phyloP scores from a whole-genome alignment of 2,888 invertebrate genomes.

The Andricus quercusramuli region DNA sequence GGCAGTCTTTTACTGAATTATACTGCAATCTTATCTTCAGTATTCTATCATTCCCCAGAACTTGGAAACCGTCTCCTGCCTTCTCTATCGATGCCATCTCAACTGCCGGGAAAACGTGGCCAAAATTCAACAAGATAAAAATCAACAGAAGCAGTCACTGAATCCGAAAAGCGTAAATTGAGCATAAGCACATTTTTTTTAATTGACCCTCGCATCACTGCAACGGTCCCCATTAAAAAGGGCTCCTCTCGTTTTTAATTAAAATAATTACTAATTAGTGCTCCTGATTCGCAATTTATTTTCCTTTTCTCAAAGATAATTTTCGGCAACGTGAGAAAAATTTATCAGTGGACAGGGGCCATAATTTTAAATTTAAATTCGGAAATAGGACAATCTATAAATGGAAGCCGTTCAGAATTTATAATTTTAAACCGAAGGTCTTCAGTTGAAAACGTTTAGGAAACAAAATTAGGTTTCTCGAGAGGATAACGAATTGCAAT shows the following conservation, averaged over 20 bases:
- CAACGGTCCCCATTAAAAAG: conserved; percentile 16
- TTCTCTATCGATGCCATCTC: conserved; percentile 27
- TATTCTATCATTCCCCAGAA: conserved; percentile 25
- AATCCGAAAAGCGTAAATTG: conserved; percentile 17
- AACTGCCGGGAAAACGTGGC: conserved; percentile 34
- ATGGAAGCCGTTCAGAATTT: no score
- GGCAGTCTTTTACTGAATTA: conserved; percentile 8
- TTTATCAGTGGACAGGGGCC: not conserved
- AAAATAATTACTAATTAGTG: conserved; percentile 18
- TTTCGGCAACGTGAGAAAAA: not conserved
- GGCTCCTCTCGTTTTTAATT: conserved; percentile 12
- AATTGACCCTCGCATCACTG: conserved; percentile 17
- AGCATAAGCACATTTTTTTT: conserved; percentile 6
- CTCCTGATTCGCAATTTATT: conserved; percentile 16
- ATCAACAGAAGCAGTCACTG: conserved; percentile 26
- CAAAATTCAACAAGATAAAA: conserved; percentile 22
- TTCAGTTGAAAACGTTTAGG: no score
- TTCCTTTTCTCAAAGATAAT: not conserved
- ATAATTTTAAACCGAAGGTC: no score
- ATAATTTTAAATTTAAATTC: not conserved
- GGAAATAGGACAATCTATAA: no score
- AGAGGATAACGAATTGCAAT: no score
- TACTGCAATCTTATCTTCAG: conserved; percentile 24
- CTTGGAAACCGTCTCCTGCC: conserved; percentile 30
- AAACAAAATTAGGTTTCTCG: no score